phyloP scores from a whole-genome alignment of 2,888 invertebrate genomes.

The Papilio gigon region DNA sequence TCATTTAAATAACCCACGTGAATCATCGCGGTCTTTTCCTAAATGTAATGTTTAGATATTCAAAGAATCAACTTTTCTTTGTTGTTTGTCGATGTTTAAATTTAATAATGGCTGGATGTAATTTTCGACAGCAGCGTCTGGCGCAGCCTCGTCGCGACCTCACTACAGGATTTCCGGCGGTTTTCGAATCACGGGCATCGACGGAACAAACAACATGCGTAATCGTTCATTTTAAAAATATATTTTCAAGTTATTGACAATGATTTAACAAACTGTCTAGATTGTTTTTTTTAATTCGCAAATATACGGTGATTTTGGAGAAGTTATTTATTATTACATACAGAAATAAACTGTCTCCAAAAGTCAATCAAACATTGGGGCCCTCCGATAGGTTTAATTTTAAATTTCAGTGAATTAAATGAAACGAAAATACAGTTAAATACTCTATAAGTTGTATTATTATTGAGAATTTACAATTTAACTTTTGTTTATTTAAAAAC shows the following conservation, averaged over 20 bases:
- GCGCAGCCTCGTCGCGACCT: constrained; percentile 63
- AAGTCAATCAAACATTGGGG: too few species aligned
- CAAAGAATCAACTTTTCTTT: neutral
- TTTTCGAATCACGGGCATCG: constrained; percentile 61
- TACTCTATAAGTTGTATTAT: too few species aligned
- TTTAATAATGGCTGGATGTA: constrained; percentile 30
- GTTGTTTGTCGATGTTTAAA: constrained; percentile 10
- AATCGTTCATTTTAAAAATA: constrained; percentile 17
- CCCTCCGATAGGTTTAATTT: too few species aligned
- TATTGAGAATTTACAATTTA: too few species aligned
- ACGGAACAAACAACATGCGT: constrained; percentile 53
- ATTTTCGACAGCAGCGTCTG: constrained; percentile 35
- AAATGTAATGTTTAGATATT: neutral
- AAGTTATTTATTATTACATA: neutral
- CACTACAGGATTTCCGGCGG: constrained; percentile 78
- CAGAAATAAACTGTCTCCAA: too few species aligned
- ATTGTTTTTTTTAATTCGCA: too few species aligned
- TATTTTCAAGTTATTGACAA: neutral
- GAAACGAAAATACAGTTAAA: too few species aligned
- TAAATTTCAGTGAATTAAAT: too few species aligned
- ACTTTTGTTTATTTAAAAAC: too few species aligned
- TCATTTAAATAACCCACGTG: constrained; percentile 32
- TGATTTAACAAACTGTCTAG: neutral
- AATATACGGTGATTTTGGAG: neutral
- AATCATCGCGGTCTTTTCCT: constrained; percentile 26